phyloP scores from a whole-genome alignment of 2,797 vertebrate genomes.

The Scolopax rusticola region DNA sequence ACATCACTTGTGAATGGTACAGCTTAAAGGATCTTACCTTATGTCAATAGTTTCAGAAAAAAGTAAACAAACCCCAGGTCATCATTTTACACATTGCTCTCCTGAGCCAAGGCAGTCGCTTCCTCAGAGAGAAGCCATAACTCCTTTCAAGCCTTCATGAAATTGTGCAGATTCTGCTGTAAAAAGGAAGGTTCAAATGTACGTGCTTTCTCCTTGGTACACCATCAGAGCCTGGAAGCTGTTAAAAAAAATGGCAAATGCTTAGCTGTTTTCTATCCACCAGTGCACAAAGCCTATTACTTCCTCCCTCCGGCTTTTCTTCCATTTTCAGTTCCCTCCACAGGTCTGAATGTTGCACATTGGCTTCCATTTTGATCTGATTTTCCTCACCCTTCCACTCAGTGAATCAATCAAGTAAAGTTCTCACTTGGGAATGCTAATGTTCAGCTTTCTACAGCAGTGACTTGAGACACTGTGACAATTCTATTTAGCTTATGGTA shows the following conservation, averaged over 20 bases:
- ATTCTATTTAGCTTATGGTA: slow-evolving; percentile 71
- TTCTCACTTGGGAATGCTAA: slow-evolving; percentile 67
- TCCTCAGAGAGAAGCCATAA: background rate
- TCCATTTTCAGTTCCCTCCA: background rate
- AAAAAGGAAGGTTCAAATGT: background rate
- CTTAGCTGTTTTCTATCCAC: background rate
- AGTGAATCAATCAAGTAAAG: slow-evolving; percentile 24
- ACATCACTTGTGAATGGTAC: background rate
- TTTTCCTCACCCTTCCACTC: slow-evolving; percentile 49
- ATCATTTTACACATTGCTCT: background rate
- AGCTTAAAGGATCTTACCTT: background rate
- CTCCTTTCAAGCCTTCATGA: background rate
- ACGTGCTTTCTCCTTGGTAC: accelerated
- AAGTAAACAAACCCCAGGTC: background rate
- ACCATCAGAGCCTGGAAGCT: background rate
- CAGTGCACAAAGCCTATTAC: background rate
- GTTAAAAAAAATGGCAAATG: background rate
- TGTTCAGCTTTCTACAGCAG: slow-evolving; percentile 45
- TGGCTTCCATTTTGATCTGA: slow-evolving; percentile 39
- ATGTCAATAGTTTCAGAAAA: background rate
- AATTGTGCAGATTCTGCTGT: background rate
- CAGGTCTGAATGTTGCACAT: background rate
- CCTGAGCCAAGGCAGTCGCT: accelerated
- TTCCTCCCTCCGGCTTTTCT: background rate
- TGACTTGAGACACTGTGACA: slow-evolving; percentile 56